Evolutionary conservation across 2,113 vertebrate genomes (phyloP).

Genomic region (Lycaon pictus): DNA sequence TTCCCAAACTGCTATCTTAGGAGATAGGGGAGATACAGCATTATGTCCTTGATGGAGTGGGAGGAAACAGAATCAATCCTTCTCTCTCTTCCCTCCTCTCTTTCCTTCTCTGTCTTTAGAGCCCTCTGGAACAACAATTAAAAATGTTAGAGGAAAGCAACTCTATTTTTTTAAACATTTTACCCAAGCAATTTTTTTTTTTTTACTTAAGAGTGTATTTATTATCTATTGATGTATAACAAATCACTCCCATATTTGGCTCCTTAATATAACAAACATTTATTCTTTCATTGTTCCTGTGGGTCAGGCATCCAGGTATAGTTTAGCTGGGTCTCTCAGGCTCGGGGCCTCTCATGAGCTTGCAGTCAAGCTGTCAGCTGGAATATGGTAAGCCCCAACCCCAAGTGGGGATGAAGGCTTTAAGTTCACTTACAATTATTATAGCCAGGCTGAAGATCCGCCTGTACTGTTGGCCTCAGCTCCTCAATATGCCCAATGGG

Average conservation of each 20-base stretch:
- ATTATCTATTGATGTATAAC: neutral
- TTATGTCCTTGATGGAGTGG: neutral
- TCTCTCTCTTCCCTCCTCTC: neutral
- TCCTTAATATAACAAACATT: neutral
- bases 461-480: neutral
- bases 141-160: neutral
- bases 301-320: neutral
- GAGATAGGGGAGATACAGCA: neutral
- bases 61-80: neutral
- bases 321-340: neutral
- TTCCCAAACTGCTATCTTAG: neutral
- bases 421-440: neutral
- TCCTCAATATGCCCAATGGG: neutral
- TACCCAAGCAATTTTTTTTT: neutral
- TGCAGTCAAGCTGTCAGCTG: neutral
- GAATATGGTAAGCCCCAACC: neutral
- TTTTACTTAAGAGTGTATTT: neutral
- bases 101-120: neutral
- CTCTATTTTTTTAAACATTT: slow-evolving; percentile 38
- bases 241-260: neutral
- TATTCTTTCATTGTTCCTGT: neutral
- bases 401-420: neutral
- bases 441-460: neutral
- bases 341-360: neutral
- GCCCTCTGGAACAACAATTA: neutral